Percentiles rank a stretch among this genome's conserved stretches.
These are phyloP conservation scores for Aphaenogaster ashmeadi DNA, from an alignment of 1,140 invertebrate genomes.

Conservation along the genomic window DNA sequence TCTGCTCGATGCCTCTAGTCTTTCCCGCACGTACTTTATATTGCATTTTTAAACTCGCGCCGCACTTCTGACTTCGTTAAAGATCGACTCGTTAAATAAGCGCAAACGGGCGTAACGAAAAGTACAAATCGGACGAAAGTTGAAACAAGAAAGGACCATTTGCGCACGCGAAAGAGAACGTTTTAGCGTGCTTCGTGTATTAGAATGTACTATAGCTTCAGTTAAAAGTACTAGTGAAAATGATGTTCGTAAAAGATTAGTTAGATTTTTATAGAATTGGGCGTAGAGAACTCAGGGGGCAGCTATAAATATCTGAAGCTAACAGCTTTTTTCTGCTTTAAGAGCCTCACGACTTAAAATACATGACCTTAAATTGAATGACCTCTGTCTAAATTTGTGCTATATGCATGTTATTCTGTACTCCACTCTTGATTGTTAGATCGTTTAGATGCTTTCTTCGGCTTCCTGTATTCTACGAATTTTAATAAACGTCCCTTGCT, in stretches of 20 bases:
- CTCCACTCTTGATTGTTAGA: background rate
- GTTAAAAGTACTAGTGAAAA: background rate
- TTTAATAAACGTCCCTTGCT: background rate
- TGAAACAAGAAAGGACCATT: background rate
- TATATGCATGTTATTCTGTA: background rate
- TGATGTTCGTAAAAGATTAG: background rate
- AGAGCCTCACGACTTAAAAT: background rate
- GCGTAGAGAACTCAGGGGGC: background rate
- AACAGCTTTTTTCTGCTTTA: background rate
- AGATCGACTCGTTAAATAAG: background rate
- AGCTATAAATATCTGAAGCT: background rate
- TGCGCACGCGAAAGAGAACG: background rate
- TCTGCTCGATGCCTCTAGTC: background rate
- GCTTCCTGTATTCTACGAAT: background rate
- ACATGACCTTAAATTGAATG: background rate
- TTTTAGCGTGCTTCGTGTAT: background rate
- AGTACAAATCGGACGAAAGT: background rate
- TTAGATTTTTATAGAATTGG: slow-evolving; percentile 1
- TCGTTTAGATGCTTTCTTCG: background rate
- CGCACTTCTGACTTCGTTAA: slow-evolving; percentile 1
- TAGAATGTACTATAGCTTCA: background rate
- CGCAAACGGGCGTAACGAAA: background rate
- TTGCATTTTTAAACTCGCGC: slow-evolving; percentile 36
- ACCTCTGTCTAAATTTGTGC: background rate
- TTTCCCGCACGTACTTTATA: background rate